Evolutionary conservation across 2,797 vertebrate genomes (phyloP).

Genomic region (Lepilemur ruficaudatus): DNA sequence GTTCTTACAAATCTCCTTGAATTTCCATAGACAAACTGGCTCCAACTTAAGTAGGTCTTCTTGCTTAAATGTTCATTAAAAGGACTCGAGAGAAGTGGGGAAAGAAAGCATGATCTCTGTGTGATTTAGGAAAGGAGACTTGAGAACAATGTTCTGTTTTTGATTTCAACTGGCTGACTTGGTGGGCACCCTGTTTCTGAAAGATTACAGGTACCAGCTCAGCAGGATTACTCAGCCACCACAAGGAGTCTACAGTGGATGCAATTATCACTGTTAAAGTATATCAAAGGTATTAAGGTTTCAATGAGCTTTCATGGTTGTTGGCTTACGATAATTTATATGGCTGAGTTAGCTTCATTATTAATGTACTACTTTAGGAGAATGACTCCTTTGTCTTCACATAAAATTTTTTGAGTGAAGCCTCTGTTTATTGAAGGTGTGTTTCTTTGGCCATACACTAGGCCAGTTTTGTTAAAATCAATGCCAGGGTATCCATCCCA

Average conservation of each 20-base stretch:
- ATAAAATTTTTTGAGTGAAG: slow-evolving; percentile 55
- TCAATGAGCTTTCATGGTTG: background rate
- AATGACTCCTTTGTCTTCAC: slow-evolving; percentile 6
- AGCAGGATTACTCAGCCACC: background rate
- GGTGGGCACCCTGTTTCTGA: slow-evolving; percentile 2
- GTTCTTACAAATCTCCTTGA: background rate
- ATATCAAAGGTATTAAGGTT: slow-evolving; percentile 67
- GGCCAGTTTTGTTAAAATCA: slow-evolving; percentile 38
- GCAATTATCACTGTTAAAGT: slow-evolving; percentile 51
- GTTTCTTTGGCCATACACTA: slow-evolving; percentile 23
- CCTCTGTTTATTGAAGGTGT: background rate
- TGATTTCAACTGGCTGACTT: background rate
- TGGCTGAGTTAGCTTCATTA: slow-evolving; percentile 43
- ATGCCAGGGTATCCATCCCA: background rate
- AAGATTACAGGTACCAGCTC: background rate
- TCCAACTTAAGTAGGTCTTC: background rate
- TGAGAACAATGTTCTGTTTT: background rate
- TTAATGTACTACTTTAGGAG: background rate
- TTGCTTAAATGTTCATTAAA: background rate
- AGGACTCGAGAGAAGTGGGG: background rate
- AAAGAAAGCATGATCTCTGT: background rate
- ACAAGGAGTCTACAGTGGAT: background rate
- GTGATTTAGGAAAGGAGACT: background rate
- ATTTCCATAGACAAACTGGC: background rate
- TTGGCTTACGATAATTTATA: slow-evolving; percentile 29